Conservation (phyloP, 1,140 invertebrate genomes). For the Apis florea region DNA sequence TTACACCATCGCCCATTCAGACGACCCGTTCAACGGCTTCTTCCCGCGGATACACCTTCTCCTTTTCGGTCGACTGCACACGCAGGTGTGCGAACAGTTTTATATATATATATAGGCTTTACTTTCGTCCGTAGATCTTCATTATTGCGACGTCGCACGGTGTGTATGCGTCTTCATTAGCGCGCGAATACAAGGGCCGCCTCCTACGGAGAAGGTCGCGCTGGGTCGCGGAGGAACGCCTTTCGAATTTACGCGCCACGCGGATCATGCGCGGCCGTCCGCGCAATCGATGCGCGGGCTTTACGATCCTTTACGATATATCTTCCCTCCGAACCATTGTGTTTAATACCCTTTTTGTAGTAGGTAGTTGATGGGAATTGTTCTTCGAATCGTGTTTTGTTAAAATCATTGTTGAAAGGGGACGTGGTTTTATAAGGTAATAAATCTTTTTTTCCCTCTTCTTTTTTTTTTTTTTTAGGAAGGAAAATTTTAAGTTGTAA, state of each 20-base stretch:
- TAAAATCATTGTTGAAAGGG: too few species aligned
- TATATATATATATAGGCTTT: conserved; percentile 14
- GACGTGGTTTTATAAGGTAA: not conserved
- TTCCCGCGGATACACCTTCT: conserved; percentile 28
- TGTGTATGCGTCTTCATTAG: conserved; percentile 66
- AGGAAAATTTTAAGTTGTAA: not conserved
- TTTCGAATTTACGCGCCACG: conserved; percentile 59
- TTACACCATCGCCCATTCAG: conserved; percentile 10
- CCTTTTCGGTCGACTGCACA: conserved; percentile 14
- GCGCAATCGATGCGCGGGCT: not conserved
- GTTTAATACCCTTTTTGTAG: not conserved
- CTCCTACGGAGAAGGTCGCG: conserved; percentile 53
- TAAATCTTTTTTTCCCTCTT: not conserved
- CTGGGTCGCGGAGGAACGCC: conserved; percentile 49
- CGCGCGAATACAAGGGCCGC: conserved; percentile 15
- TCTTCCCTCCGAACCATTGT: not conserved
- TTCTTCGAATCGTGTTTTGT: too few species aligned
- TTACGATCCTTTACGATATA: too few species aligned
- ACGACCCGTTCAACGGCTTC: conserved; percentile 22
- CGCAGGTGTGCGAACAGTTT: not conserved
- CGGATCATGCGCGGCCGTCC: too few species aligned
- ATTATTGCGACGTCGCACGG: conserved; percentile 61
- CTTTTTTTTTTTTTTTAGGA: too few species aligned
- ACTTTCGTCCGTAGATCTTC: conserved; percentile 69
- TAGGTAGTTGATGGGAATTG: not conserved